Evolutionary conservation across 2,888 invertebrate species (phyloP).

Genomic region (Platynereis dumerilii): DNA sequence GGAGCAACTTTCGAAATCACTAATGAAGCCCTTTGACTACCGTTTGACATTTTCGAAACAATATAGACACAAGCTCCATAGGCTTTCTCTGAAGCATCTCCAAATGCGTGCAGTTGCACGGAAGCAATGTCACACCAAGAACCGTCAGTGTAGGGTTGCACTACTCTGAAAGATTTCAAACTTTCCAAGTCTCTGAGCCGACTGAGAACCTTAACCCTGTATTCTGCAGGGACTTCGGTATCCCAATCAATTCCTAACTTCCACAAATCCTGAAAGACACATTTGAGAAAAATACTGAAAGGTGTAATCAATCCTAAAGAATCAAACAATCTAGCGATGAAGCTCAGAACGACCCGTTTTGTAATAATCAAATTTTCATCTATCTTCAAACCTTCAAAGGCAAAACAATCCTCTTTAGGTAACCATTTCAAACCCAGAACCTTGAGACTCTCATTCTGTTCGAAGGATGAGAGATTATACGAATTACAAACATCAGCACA

Average conservation of each 20-base stretch:
- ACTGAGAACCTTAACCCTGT: constrained; percentile 10
- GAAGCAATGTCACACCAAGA: neutral
- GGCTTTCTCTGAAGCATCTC: constrained; percentile 36
- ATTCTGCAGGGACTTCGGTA: constrained; percentile 31
- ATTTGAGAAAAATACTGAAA: constrained; percentile 34
- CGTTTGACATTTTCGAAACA: neutral
- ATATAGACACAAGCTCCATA: constrained; percentile 4
- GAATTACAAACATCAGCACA: neutral
- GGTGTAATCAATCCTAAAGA: constrained; percentile 35
- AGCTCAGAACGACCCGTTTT: constrained; percentile 32
- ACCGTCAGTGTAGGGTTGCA: constrained; percentile 21
- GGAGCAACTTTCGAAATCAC: constrained; percentile 6
- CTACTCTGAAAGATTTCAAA: constrained; percentile 9
- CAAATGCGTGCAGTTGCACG: constrained; percentile 33
- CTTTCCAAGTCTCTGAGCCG: neutral
- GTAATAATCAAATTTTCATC: constrained; percentile 9
- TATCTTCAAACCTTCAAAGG: constrained; percentile 17
- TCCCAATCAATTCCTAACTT: constrained; percentile 40
- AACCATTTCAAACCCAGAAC: constrained; percentile 32
- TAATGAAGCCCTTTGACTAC: neutral
- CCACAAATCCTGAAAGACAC: constrained; percentile 45
- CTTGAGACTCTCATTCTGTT: constrained; percentile 6
- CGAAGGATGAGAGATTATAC: neutral
- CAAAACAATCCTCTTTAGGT: constrained; percentile 26
- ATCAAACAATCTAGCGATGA: constrained; percentile 37